Evolutionary conservation across 2,888 invertebrate genomes (phyloP), one percentile per base, ranked within the genome.

Genomic region (Dermolepida albohirtum): DNA sequence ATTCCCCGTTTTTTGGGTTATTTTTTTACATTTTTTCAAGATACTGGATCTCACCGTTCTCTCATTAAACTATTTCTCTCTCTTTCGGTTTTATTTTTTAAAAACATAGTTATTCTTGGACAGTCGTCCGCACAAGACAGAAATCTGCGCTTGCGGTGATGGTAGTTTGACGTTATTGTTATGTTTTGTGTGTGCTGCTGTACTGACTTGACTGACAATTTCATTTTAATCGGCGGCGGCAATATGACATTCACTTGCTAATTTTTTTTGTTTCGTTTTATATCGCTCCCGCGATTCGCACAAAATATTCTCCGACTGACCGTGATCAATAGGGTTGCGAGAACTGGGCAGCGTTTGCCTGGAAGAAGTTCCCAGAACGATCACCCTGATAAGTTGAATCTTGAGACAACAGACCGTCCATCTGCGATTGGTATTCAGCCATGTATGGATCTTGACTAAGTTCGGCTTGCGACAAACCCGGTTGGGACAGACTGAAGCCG

Each of bases 341-440:
- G 41, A 69, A 69, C 41, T 69, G 69, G 67, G 67, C 67, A 39
- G 59, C 59, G 59, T 67, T 86, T 51, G 86, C 83, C 84, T 89
- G 88, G 85, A 89, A 84, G 80, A 82, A 83, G 44, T 67, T 67
- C 66, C 78, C 86, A 79, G 82, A 86, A 81, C 91, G 82, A 75
- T 86, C 86, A 70, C 86, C 83, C 76, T 83, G 83, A 73, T 84
- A 84, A 44, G 83, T 84, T n/a, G 83, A 83, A 63, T 76, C 97
- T 86, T 97, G 97, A 57, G 97, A 97, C 78, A 97, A 86, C 78
- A 97, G 88, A 66, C 95, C 96, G 83, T 97, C 97, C 86, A 96
- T 94, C 86, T 97, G 97, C 62, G 96, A 96, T 80, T 93, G 93
- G 83, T 93, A 93, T 83, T 95, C 95, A 63, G 91, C 90, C 83